These are phyloP conservation scores for Rhinichthys osculus DNA, from an alignment of 2,797 vertebrate genomes.

Conservation along the genomic window DNA sequence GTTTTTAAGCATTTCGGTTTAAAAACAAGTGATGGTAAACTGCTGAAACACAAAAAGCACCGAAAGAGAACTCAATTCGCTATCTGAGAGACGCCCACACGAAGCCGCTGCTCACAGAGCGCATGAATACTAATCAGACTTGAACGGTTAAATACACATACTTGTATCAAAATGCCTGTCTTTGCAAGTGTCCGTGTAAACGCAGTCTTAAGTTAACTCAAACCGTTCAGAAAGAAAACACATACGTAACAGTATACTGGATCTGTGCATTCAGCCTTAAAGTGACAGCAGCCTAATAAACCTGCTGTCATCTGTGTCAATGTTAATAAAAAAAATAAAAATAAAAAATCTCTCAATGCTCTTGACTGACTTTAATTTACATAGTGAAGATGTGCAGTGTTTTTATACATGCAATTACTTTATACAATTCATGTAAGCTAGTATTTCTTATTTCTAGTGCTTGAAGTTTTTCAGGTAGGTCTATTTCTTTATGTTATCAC, in stretches of 20 bases:
- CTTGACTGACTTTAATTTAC: background rate
- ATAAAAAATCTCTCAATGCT: background rate
- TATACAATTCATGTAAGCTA: background rate
- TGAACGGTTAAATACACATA: background rate
- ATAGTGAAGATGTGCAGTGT: background rate
- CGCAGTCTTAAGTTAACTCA: background rate
- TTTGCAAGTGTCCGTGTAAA: background rate
- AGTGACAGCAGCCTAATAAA: background rate
- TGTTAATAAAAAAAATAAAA: background rate
- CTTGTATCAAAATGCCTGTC: background rate
- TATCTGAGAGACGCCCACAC: background rate
- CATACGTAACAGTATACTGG: background rate
- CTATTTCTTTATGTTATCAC: background rate
- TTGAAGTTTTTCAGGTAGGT: background rate
- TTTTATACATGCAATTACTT: background rate
- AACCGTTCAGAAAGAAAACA: rapidly evolving
- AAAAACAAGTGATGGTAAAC: too few relatives aligned
- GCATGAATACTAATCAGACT: too few relatives aligned
- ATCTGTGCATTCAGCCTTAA: background rate
- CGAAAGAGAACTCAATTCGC: background rate
- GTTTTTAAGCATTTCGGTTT: background rate
- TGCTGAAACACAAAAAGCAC: background rate
- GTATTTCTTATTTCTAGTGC: background rate
- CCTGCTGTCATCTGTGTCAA: background rate
- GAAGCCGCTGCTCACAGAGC: background rate